Conservation (phyloP, 2,113 vertebrate genomes). For the Herpailurus yagouaroundi region DNA sequence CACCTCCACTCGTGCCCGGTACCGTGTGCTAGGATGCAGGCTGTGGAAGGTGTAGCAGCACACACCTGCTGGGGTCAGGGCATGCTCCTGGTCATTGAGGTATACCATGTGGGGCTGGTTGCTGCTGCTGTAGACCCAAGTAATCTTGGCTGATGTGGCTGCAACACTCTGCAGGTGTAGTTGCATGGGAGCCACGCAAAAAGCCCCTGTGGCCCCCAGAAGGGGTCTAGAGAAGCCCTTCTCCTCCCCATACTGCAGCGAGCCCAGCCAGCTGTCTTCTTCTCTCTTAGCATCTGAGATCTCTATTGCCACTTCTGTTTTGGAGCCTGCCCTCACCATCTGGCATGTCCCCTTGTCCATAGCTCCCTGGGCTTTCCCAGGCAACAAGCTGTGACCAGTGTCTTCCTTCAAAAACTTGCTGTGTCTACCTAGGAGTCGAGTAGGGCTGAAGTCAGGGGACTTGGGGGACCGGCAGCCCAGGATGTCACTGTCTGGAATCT, state of each 20-base stretch:
- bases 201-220: slow-evolving; percentile 82
- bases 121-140: slow-evolving; percentile 89
- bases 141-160: slow-evolving; percentile 88
- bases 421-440: background rate
- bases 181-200: slow-evolving; percentile 83
- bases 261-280: slow-evolving; percentile 68
- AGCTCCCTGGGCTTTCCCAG: slow-evolving; percentile 62
- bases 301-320: slow-evolving; percentile 87
- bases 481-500: slow-evolving; percentile 87
- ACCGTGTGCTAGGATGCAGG: slow-evolving; percentile 85
- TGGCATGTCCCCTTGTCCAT: slow-evolving; percentile 85
- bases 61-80: slow-evolving; percentile 86
- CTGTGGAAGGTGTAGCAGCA: slow-evolving; percentile 87
- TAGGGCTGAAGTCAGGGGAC: slow-evolving; percentile 66
- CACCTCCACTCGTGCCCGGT: slow-evolving; percentile 86
- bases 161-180: slow-evolving; percentile 84
- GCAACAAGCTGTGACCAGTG: slow-evolving; percentile 80
- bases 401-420: slow-evolving; percentile 69
- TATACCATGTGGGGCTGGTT: slow-evolving; percentile 88
- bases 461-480: slow-evolving; percentile 82
- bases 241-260: slow-evolving; percentile 85
- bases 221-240: slow-evolving; percentile 84
- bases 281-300: slow-evolving; percentile 83
- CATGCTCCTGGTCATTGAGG: slow-evolving; percentile 86
- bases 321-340: slow-evolving; percentile 83